Percentiles rank a stretch among this genome's conserved stretches.
These are phyloP conservation scores for Apogon talboti DNA, from an alignment of 2,797 vertebrate genomes.

Conservation along the genomic window DNA sequence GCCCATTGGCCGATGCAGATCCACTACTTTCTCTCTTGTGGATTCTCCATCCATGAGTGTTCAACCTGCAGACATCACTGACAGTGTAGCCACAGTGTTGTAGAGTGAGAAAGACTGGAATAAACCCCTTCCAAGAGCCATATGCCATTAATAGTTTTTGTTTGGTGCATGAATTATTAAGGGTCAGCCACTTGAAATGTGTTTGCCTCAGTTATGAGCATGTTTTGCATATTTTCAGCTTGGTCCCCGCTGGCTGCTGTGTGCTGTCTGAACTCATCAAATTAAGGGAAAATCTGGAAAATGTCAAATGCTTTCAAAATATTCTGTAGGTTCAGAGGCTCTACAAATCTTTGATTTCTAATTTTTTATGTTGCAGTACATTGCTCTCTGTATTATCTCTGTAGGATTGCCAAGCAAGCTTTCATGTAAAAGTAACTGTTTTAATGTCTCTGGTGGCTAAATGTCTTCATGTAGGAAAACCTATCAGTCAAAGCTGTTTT, in stretches of 20 bases:
- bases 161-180: not conserved
- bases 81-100: conserved; percentile 2
- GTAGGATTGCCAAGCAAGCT: not conserved
- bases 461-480: not conserved
- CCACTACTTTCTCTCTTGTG: conserved; percentile 4
- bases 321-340: not conserved
- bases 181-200: not conserved
- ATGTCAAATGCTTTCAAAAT: not conserved
- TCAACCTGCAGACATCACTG: conserved; percentile 3
- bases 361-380: not conserved
- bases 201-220: not conserved
- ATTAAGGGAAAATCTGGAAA: not conserved
- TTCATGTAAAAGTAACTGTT: not conserved
- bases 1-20: not conserved
- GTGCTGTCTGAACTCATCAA: conserved; percentile 4
- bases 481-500: not conserved
- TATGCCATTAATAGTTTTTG: not conserved
- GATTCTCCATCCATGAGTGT: conserved; percentile 16
- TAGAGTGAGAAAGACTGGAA: not conserved
- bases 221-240: not conserved
- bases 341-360: not conserved
- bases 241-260: not conserved
- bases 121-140: conserved; percentile 4
- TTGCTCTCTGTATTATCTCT: not conserved
- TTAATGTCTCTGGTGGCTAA: not conserved